phyloP scores from a whole-genome alignment of 2,888 invertebrate genomes.

The Pristionchus entomophagus region DNA sequence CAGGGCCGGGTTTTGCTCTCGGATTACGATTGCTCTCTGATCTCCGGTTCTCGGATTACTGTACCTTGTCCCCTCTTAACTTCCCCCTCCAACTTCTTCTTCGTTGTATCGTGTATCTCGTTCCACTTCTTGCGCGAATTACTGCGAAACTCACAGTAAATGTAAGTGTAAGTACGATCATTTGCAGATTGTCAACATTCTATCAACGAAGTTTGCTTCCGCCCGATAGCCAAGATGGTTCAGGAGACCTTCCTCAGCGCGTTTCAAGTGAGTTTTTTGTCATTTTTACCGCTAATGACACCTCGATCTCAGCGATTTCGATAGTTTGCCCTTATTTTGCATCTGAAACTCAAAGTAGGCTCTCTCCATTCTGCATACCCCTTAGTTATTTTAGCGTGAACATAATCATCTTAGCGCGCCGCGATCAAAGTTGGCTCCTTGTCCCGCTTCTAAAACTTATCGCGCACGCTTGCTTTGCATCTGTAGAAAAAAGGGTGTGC shows the following conservation, averaged over 20 bases:
- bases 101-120: background rate
- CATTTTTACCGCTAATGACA: no score
- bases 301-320: no score
- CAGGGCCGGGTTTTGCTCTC: background rate
- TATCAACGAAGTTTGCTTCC: background rate
- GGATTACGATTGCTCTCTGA: background rate
- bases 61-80: background rate
- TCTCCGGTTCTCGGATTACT: background rate
- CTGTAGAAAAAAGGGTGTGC: no score
- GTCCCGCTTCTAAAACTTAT: no score
- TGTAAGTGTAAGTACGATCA: background rate
- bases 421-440: no score
- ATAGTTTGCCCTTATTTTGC: no score
- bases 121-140: background rate
- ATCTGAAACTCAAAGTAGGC: no score
- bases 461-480: no score
- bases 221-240: background rate
- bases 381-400: no score
- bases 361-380: no score
- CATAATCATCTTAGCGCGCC: no score
- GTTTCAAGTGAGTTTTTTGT: conserved; percentile 4
- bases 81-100: background rate
- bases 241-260: conserved; percentile 33
- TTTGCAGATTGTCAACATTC: background rate
- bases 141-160: background rate